Conservation (phyloP, 2,113 vertebrate genomes). For the Sula dactylatra region DNA sequence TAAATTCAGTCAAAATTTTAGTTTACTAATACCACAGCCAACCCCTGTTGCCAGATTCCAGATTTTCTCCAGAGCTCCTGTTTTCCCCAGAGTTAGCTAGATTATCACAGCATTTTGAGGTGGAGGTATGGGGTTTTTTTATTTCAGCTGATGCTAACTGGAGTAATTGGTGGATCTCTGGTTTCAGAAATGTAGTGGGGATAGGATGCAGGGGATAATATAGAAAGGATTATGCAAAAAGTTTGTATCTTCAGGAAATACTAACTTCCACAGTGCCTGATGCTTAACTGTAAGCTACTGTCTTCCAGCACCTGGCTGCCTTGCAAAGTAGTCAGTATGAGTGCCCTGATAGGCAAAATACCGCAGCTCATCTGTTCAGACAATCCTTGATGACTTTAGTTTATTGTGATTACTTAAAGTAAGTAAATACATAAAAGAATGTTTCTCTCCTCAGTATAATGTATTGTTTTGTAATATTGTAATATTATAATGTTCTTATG, state of each 20-base stretch:
- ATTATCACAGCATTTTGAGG: not conserved
- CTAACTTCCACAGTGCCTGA: not conserved
- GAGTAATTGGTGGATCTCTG: not conserved
- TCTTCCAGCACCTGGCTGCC: not conserved
- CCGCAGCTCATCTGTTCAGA: not conserved
- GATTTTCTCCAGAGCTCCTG: not conserved
- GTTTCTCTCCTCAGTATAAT: not conserved
- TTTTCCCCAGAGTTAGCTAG: not conserved
- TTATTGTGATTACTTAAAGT: not conserved
- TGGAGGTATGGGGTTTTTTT: not conserved
- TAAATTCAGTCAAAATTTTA: not conserved
- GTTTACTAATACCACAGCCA: not conserved
- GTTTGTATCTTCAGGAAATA: not conserved
- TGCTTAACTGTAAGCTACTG: not conserved
- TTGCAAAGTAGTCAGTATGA: not conserved
- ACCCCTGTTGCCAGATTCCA: not conserved
- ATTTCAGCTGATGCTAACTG: not conserved
- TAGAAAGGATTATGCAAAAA: not conserved
- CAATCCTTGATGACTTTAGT: not conserved
- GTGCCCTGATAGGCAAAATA: not conserved
- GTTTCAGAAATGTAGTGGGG: not conserved
- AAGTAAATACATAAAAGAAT: not conserved
- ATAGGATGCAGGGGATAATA: not conserved
- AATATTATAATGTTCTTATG: not conserved
- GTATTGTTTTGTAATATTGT: too few relatives aligned